Evolutionary conservation across 1,140 invertebrate species (phyloP).

Genomic region (Chrysomallon squamiferum): DNA sequence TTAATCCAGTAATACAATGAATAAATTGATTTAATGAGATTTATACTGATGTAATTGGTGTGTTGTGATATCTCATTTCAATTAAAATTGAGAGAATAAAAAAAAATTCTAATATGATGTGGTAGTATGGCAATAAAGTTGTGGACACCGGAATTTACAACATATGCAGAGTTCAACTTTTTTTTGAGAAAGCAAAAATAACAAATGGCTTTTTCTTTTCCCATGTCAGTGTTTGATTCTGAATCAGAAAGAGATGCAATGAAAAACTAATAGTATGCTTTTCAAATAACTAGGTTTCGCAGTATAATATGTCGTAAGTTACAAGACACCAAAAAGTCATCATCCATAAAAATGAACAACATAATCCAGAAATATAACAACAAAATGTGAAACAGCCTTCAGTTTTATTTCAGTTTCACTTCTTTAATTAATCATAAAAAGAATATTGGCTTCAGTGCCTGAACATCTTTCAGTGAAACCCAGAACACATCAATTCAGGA

Average conservation of each 20-base stretch:
- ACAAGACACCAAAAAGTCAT: background rate
- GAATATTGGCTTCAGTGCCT: no score
- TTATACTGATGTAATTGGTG: background rate
- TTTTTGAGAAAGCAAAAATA: no score
- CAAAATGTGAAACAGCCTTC: no score
- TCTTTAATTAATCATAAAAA: background rate
- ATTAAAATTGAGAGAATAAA: no score
- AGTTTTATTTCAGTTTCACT: background rate
- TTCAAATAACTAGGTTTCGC: background rate
- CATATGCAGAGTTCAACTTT: no score
- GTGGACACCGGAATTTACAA: no score
- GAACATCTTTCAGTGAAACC: no score
- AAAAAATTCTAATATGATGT: background rate
- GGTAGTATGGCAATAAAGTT: background rate
- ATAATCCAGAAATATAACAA: no score
- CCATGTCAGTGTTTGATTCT: background rate
- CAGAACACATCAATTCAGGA: no score
- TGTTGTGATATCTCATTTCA: constrained; percentile 1
- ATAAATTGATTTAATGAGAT: no score
- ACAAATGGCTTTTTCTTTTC: no score
- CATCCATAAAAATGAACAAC: background rate
- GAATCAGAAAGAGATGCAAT: background rate
- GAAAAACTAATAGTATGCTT: background rate
- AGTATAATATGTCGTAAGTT: background rate
- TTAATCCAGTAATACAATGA: background rate